These are phyloP conservation scores for Alitta virens DNA, from an alignment of 2,888 invertebrate species.

Conservation along the genomic window DNA sequence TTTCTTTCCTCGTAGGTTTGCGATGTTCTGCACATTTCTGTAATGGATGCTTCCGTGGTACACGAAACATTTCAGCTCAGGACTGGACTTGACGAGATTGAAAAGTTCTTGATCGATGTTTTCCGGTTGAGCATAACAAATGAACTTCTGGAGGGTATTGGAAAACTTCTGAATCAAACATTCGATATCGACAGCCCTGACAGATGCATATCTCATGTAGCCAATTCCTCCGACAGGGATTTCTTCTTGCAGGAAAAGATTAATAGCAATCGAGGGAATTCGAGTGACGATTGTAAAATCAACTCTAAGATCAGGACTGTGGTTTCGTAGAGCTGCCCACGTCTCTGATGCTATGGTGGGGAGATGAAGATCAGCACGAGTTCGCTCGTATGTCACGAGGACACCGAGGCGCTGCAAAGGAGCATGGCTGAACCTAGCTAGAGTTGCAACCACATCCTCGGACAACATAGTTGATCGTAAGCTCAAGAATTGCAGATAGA, in stretches of 20 bases:
- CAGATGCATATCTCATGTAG: conserved; percentile 35
- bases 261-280: conserved; percentile 35
- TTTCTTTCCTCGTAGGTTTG: not conserved
- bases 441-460: conserved; percentile 31
- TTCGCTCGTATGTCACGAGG: conserved; percentile 34
- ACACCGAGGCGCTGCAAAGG: conserved; percentile 34
- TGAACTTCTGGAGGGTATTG: conserved; percentile 32
- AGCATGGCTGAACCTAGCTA: conserved; percentile 30
- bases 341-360: conserved; percentile 31
- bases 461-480: conserved; percentile 41
- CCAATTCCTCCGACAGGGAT: conserved; percentile 35
- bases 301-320: conserved; percentile 36
- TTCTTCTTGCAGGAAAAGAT: conserved; percentile 36
- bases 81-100: not conserved
- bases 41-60: not conserved
- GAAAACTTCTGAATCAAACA: conserved; percentile 33
- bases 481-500: conserved; percentile 32
- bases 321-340: conserved; percentile 33
- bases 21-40: not conserved
- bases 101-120: not conserved
- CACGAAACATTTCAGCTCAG: not conserved
- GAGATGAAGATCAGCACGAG: conserved; percentile 22
- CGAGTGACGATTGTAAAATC: conserved; percentile 36
- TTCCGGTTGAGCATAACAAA: conserved; percentile 30
- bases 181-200: conserved; percentile 31